A percentile compares a stretch with the other conserved stretches of the same genome.
Evolutionary conservation across 1,140 invertebrate genomes (phyloP).

Genomic region (Diuraphis noxia): DNA sequence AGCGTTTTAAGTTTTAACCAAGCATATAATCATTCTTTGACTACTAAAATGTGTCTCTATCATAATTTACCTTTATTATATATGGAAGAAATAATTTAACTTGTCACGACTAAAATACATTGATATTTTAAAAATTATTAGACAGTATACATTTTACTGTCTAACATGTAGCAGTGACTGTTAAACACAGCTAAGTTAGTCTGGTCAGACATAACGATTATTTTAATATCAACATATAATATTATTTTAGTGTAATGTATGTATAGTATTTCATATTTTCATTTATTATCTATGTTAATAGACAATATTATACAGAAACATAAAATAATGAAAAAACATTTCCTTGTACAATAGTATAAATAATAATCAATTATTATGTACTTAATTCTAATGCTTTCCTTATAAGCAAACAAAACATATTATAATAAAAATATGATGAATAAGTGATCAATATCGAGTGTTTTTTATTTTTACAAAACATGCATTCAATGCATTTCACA

Average conservation of each 20-base stretch:
- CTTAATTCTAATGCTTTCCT: background rate
- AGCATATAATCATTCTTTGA: background rate
- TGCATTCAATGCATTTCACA: no score
- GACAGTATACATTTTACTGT: background rate
- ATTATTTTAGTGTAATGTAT: background rate
- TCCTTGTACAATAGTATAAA: background rate
- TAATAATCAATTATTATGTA: background rate
- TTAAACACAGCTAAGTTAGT: background rate
- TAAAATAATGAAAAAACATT: constrained; percentile 1
- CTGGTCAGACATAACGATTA: background rate
- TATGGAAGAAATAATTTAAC: background rate
- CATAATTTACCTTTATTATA: background rate
- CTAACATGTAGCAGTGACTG: background rate
- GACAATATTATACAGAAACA: background rate
- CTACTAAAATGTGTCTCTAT: background rate
- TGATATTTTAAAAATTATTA: background rate
- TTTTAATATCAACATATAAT: background rate
- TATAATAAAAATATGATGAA: background rate
- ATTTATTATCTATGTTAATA: no score
- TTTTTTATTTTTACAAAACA: background rate
- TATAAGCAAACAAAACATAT: no score
- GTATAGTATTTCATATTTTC: no score
- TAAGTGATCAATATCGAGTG: background rate
- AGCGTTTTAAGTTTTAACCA: background rate
- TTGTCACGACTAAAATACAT: background rate